Evolutionary conservation across 2,113 vertebrate genomes (phyloP).

Genomic region (Gymnocephalus cernua): DNA sequence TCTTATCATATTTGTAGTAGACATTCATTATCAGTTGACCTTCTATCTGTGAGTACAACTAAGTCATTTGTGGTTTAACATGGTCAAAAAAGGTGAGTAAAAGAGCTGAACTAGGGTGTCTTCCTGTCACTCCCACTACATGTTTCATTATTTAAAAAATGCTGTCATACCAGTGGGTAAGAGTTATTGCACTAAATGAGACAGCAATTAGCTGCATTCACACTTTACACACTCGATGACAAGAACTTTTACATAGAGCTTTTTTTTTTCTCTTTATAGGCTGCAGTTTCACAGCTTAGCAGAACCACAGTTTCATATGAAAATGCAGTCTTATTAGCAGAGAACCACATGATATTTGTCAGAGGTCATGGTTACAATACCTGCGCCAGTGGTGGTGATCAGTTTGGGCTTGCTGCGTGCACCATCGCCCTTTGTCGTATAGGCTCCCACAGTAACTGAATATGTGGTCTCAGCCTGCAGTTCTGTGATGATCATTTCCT

Average conservation of each 20-base stretch:
- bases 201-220: constrained; percentile 55
- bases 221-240: constrained; percentile 39
- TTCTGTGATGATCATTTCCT: constrained; percentile 97
- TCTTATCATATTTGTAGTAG: not conserved
- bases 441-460: constrained; percentile 96
- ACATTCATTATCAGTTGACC: not conserved
- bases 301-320: not conserved
- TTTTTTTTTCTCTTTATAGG: constrained; percentile 13
- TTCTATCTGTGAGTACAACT: not conserved
- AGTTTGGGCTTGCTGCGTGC: constrained; percentile 98
- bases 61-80: not conserved
- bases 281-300: constrained; percentile 21
- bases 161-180: constrained; percentile 42
- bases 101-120: constrained; percentile 22
- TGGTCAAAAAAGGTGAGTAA: constrained; percentile 7
- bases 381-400: constrained; percentile 96
- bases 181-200: constrained; percentile 64
- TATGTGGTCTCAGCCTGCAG: constrained; percentile 97
- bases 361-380: constrained; percentile 78
- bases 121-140: constrained; percentile 16
- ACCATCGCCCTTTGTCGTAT: constrained; percentile 98
- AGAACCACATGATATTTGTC: constrained; percentile 1
- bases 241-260: constrained; percentile 24
- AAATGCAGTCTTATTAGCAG: constrained; percentile 2
- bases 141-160: constrained; percentile 57